Evolutionary conservation across 2,888 invertebrate genomes (phyloP), one percentile per base, ranked within the genome.

Genomic region (Agrochola lota): DNA sequence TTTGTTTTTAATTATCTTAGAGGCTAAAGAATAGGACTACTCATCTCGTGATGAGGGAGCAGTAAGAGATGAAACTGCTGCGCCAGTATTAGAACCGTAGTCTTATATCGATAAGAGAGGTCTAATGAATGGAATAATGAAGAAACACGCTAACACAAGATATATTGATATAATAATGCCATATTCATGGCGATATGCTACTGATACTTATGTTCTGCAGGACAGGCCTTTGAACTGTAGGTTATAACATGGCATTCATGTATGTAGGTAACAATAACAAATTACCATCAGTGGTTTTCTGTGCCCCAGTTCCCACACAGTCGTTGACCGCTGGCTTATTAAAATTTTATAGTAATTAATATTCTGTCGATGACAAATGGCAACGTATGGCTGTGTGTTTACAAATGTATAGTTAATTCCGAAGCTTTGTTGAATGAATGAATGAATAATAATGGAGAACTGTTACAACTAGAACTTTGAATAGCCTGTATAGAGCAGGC

Each of bases 351-450:
- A 71, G 2, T 55, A 73, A 85, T 83, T 85, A 73, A 72, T 83
- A 81, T 85, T 76, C 83, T 40, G 59, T 71, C 81, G 63, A 71
- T 83, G 85, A 85, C 66, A 81, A 68, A 76, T 85, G 73, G 73
- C 62, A 76, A 71, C 67, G 67, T 23, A 17, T 43, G 55, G 15
- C 43, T 71, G n/a, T 55, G 40, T 72, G 80, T 69, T 63, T 76
- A 73, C 55, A 55, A 81, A 73, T 63, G 59, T 72, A 81, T 68
- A n/a, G 71, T 69, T 40, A 57, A 68, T 62, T 55, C n/a, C n/a
- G 57, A 49, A 72, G 35, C 52, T 70, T 64, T 52, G 26, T 69
- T 64, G 57, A 69, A 67, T 75, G 2, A 69, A 71, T 75, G 2
- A 69, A 71, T 70, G 4, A 66, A 69, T 64, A 8, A 49, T 23